These are phyloP conservation scores for Moxostoma hubbsi DNA, from an alignment of 2,797 vertebrate species.

Conservation along the genomic window DNA sequence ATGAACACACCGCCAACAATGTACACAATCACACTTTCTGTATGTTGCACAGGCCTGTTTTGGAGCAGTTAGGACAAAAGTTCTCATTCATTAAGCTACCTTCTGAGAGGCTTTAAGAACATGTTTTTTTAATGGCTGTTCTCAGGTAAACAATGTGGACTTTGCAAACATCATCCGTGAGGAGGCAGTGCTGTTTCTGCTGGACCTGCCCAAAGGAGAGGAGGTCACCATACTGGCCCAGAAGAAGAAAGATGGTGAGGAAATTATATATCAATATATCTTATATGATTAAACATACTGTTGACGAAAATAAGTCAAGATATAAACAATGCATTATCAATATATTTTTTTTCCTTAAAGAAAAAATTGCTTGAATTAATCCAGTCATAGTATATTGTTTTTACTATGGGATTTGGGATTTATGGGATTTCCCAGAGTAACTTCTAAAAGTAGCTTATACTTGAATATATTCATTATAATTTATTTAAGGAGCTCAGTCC, in stretches of 20 bases:
- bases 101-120: not conserved
- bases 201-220: slow-evolving; percentile 96
- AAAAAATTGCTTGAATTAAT: no score
- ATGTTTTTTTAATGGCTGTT: not conserved
- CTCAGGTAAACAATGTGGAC: slow-evolving; percentile 93
- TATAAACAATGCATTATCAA: no score
- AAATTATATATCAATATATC: not conserved
- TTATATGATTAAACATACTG: no score
- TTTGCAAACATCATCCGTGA: slow-evolving; percentile 98
- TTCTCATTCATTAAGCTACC: not conserved
- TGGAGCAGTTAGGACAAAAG: not conserved
- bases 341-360: no score
- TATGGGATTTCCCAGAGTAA: no score
- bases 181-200: slow-evolving; percentile 94
- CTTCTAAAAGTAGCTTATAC: no score
- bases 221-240: slow-evolving; percentile 97
- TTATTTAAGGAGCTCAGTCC: no score
- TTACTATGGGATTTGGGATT: no score
- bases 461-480: no score
- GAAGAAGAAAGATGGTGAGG: slow-evolving; percentile 96
- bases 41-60: not conserved
- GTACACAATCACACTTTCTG: not conserved
- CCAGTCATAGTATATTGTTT: no score
- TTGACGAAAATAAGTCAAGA: no score
- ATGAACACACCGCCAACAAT: not conserved